phyloP scores from a whole-genome alignment of 1,140 invertebrate species.

The Drosophila murphyi region DNA sequence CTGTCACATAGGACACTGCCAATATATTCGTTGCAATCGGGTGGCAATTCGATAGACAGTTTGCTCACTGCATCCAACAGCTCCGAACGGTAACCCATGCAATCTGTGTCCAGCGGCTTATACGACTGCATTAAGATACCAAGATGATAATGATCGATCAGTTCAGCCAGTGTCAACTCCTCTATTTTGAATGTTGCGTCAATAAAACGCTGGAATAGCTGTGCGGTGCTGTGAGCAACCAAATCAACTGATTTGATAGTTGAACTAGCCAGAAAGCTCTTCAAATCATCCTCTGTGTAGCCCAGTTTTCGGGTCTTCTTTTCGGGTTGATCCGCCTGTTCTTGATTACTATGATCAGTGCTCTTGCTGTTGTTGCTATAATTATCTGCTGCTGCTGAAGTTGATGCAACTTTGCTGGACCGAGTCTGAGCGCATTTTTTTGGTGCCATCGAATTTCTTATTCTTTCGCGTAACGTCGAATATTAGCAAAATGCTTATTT shows the following conservation, averaged over 20 bases:
- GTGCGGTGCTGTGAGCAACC: background rate
- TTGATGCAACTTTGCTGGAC: too few relatives aligned
- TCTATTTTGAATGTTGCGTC: background rate
- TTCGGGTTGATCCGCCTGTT: background rate
- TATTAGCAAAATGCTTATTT: too few relatives aligned
- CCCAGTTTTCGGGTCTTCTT: too few relatives aligned
- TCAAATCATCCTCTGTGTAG: conserved; percentile 8
- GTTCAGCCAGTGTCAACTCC: conserved; percentile 8
- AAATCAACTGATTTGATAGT: background rate
- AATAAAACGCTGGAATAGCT: conserved; percentile 3
- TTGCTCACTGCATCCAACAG: conserved; percentile 19
- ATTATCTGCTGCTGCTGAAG: too few relatives aligned
- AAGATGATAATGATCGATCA: conserved; percentile 28
- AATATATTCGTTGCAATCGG: background rate
- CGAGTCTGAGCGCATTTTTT: too few relatives aligned
- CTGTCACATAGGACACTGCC: conserved; percentile 21
- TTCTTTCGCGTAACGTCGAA: too few relatives aligned
- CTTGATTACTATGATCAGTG: background rate
- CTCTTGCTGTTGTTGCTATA: background rate
- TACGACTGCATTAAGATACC: conserved; percentile 23
- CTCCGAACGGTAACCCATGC: background rate
- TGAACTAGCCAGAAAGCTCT: conserved; percentile 10
- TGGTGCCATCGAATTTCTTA: too few relatives aligned
- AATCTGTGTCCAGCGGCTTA: background rate
- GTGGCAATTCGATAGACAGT: background rate